Base-by-base conservation (phyloP, 2,888 invertebrate genomes). In the Pyrocoelia pectoralis region DNA sequence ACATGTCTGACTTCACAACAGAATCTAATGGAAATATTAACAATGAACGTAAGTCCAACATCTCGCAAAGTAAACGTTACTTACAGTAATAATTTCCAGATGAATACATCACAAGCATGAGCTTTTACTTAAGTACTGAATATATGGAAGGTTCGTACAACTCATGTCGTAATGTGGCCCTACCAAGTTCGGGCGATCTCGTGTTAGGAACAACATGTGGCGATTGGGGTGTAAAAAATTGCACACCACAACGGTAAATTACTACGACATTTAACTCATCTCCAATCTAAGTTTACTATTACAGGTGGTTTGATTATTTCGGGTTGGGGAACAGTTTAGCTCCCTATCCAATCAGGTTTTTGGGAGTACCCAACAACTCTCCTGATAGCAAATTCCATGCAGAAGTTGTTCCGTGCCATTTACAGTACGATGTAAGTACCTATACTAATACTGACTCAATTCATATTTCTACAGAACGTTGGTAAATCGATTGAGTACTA, bases 201-300 rank as follows among this genome's bases (percentile, higher is more conserved):
- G 93, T 91, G 1, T 85, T 97, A 79, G 90, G 89, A 67, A 74
- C 93, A n/a, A 87, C 92, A 74, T 96, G 97, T 77, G 93, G 92
- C 0, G 52, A 54, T 14, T 48, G 19, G 4, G 81, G 75, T 0
- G 84, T 89, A 0, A 83, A 85, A 0, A 83, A 84, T 1, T 98
- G 98, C 74, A 86, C 82, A 6, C 82, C 88, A 0, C 74, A 83
- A 71, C 80, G 84, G 83, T 83, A 74, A 57, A 53, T 24, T 29
- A 24, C 12, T 19, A 49, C 6, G 1, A 3, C 17, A 49, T 18
- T 19, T 18, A 49, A 14, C 4, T 46, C n/a, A n/a, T n/a, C 4
- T 15, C 3, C n/a, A 15, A 15, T 19, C 18, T 43, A 28, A 24
- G 4, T 5, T 15, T 18, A 14, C 41, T 3, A 24, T 52, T 40